Evolutionary conservation across 1,140 invertebrate genomes (phyloP).

Genomic region (Eriosoma lanigerum): DNA sequence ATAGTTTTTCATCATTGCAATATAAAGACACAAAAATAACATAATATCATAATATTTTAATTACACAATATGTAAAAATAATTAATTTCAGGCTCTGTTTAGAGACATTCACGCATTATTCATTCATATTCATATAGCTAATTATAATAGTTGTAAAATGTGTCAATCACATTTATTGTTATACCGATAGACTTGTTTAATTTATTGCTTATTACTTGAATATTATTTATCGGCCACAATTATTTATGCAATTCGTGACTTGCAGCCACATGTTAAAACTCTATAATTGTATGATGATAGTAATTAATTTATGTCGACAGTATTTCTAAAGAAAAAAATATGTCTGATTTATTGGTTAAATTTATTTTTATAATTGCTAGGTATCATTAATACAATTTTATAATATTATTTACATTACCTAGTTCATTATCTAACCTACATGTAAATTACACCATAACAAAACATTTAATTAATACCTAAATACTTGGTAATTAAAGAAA

Average conservation of each 20-base stretch:
- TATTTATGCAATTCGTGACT: conserved; percentile 15
- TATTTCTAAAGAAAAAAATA: background rate
- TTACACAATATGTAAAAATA: background rate
- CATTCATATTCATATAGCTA: background rate
- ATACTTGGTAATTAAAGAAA: no score
- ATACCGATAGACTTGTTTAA: background rate
- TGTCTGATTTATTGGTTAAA: background rate
- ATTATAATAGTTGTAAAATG: background rate
- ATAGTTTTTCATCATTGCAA: no score
- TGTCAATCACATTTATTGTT: conserved; percentile 6
- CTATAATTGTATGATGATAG: background rate
- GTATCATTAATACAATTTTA: background rate
- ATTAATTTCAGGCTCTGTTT: background rate
- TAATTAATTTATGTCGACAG: conserved; percentile 4
- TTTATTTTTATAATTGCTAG: background rate
- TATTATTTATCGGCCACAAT: background rate
- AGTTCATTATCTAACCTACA: no score
- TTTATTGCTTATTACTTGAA: background rate
- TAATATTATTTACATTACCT: background rate
- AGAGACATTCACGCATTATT: background rate
- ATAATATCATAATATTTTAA: no score
- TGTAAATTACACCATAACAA: no score
- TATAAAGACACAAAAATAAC: no score
- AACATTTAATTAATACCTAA: no score
- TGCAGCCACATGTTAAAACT: background rate